phyloP scores from a whole-genome alignment of 2,888 invertebrate genomes.

The Petrolisthes manimaculis region DNA sequence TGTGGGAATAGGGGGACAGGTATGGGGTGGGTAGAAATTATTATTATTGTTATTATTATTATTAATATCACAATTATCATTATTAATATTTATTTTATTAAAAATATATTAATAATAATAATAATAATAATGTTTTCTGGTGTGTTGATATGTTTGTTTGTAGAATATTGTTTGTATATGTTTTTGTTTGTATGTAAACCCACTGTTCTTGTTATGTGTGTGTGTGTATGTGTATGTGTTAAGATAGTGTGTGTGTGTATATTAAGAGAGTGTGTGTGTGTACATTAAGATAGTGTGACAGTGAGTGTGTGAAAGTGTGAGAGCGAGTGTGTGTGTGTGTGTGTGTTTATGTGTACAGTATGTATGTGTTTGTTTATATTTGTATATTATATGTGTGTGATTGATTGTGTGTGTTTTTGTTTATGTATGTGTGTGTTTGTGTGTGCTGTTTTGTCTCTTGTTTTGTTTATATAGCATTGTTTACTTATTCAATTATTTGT shows the following conservation, averaged over 20 bases:
- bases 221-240: neutral
- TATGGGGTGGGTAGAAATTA: too few relatives aligned
- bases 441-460: too few relatives aligned
- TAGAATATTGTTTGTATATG: neutral
- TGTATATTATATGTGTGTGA: too few relatives aligned
- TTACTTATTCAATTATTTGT: too few relatives aligned
- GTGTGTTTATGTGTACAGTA: neutral
- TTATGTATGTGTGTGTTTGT: too few relatives aligned
- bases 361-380: conserved; percentile 7
- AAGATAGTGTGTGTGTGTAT: too few relatives aligned
- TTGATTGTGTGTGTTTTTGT: too few relatives aligned
- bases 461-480: neutral
- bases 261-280: neutral
- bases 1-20: too few relatives aligned
- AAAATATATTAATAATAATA: neutral
- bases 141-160: neutral
- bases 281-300: neutral
- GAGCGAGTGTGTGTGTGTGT: neutral
- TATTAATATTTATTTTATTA: neutral
- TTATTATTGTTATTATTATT: too few relatives aligned
- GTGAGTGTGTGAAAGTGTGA: conserved; percentile 6
- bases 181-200: too few relatives aligned
- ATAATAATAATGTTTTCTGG: neutral
- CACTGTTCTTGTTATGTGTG: neutral
- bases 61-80: neutral